Evolutionary conservation across 2,113 vertebrate species (phyloP), one percentile per base, ranked within the genome.

Genomic region (Atlantisia rogersi): DNA sequence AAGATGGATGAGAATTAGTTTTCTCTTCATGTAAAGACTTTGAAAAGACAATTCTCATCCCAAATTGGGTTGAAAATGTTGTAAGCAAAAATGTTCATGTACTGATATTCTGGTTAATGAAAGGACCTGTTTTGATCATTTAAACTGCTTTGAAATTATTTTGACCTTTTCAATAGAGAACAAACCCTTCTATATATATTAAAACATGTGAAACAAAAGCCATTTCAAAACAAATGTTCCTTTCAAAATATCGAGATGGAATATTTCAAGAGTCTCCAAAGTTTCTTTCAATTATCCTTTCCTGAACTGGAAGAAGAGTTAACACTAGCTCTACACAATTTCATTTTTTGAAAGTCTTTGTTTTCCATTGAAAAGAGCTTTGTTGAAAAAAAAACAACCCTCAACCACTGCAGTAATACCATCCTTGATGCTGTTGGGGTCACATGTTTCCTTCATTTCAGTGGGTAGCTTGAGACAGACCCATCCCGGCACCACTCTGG

Each of bases 101-200:
- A 16, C 26, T 53, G 39, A 26, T 69, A 58, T 40, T 82, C 40
- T 69, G 29, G 12, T 42, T 37, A 90, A 58, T 29, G 35, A 88
- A 94, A 82, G 11, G 15, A 73, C 6, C 3, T 53, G 7, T 44
- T 95, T 73, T 40, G 63, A 65, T 28, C 13, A 65, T 65, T 76
- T 69, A 17, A 92, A 82, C 9, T 25, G 22, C 32, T 62, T 77
- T 77, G 50, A 85, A 90, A 76, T 44, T 5, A 78, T 86, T 88
- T 85, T 84, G 58, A 76, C 62, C 18, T 94, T 94, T 95, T 73
- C 60, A 48, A 28, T 8, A 40, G 48, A 80, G 85, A 94, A 88
- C 44, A 11, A 73, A 48, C 20, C 5, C n/a, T 69, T 76, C 35
- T 79, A 17, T 68, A 67, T 59, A 60, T 12, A 32, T 75, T 90